Evolutionary conservation across 1,140 invertebrate genomes (phyloP).

Genomic region (Frieseomelitta varia): DNA sequence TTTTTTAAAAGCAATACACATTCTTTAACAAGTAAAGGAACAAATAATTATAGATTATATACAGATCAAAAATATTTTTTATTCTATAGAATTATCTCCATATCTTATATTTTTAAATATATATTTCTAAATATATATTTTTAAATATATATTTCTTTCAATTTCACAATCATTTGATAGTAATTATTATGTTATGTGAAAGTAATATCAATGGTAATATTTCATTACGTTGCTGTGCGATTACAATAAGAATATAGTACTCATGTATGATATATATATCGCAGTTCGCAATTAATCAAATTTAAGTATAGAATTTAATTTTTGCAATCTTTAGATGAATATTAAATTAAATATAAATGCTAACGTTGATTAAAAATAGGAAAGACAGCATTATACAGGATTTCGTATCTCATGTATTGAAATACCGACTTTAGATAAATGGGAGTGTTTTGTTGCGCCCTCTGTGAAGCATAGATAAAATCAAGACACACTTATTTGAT

Average conservation of each 20-base stretch:
- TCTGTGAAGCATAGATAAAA: no score
- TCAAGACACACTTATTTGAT: no score
- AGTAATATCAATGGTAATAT: not conserved
- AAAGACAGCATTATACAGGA: no score
- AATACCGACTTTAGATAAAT: no score
- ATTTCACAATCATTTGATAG: not conserved
- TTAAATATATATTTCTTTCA: not conserved
- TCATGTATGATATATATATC: no score
- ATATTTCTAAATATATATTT: no score
- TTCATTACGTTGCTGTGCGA: not conserved
- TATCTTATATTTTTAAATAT: not conserved
- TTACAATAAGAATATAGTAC: not conserved
- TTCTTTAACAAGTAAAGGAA: not conserved
- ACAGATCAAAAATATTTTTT: not conserved
- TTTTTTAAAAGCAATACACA: not conserved
- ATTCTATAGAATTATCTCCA: not conserved
- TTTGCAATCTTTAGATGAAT: not conserved
- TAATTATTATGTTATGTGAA: not conserved
- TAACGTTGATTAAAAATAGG: not conserved
- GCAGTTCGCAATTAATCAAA: not conserved
- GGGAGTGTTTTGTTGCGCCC: no score
- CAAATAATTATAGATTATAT: not conserved
- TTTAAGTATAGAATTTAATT: not conserved
- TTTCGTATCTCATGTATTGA: no score
- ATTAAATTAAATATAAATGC: not conserved